Evolutionary conservation across 2,113 vertebrate species (phyloP).

Genomic region (Festucalex cinctus): DNA sequence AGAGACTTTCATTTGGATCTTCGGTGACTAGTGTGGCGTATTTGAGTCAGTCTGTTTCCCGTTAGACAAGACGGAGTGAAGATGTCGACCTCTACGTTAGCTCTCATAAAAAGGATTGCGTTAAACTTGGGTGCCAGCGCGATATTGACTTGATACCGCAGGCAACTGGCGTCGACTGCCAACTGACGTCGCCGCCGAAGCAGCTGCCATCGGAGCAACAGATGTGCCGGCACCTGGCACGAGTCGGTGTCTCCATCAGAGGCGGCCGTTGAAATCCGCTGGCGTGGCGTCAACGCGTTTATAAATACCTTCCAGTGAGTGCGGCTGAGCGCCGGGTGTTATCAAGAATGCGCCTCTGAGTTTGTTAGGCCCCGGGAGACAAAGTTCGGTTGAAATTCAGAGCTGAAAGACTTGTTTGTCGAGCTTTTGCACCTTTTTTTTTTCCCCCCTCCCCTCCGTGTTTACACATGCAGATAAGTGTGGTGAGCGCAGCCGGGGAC

Average conservation of each 20-base stretch:
- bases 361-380: slow-evolving; percentile 1
- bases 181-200: slow-evolving; percentile 37
- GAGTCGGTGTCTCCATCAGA: slow-evolving; percentile 12
- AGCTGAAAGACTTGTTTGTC: slow-evolving; percentile 11
- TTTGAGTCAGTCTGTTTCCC: too few species aligned
- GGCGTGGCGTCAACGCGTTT: slow-evolving; percentile 6
- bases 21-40: background rate
- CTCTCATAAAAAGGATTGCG: background rate
- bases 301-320: slow-evolving; percentile 3
- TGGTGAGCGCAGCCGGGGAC: background rate
- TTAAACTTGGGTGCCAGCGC: background rate
- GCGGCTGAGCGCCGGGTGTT: background rate
- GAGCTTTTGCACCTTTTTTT: slow-evolving; percentile 5
- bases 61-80: too few species aligned
- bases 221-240: slow-evolving; percentile 37
- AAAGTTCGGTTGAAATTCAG: slow-evolving; percentile 7
- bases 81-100: too few species aligned
- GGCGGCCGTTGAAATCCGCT: slow-evolving; percentile 22
- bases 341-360: slow-evolving; percentile 1
- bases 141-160: background rate
- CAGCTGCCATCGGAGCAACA: slow-evolving; percentile 41
- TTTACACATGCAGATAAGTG: slow-evolving; percentile 8
- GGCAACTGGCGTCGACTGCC: slow-evolving; percentile 28
- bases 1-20: background rate
- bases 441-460: background rate